Percentiles rank a stretch among this genome's conserved stretches.
These are phyloP conservation scores for Protaetia brevitarsis DNA, from an alignment of 1,140 invertebrate genomes.

Conservation along the genomic window DNA sequence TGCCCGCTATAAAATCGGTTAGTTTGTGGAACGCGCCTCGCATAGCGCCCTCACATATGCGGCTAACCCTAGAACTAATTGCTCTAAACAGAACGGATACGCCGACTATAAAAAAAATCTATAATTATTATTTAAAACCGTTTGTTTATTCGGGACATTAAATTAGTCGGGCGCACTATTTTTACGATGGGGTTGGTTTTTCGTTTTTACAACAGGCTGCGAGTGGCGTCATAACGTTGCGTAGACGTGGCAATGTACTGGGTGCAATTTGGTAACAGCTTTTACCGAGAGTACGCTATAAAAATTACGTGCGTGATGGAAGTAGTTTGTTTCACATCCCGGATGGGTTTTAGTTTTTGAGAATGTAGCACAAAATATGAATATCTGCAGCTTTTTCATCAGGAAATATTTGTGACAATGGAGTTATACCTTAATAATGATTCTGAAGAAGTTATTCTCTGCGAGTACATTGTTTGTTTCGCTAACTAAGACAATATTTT, in stretches of 20 bases:
- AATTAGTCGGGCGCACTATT: slow-evolving; percentile 17
- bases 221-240: not conserved
- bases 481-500: no score
- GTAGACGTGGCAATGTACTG: not conserved
- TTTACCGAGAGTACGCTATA: not conserved
- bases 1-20: slow-evolving; percentile 25
- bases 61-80: slow-evolving; percentile 32
- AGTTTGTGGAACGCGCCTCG: slow-evolving; percentile 20
- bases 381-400: not conserved
- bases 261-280: not conserved
- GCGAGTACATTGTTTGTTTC: no score
- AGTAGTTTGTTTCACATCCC: no score
- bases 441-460: no score
- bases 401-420: not conserved
- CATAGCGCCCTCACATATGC: slow-evolving; percentile 20
- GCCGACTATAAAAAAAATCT: slow-evolving; percentile 25
- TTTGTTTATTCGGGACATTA: slow-evolving; percentile 27
- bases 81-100: slow-evolving; percentile 20
- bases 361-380: not conserved
- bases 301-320: not conserved
- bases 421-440: not conserved
- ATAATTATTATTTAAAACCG: slow-evolving; percentile 29
- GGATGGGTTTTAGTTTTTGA: not conserved
- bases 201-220: not conserved
- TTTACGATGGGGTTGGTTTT: slow-evolving; percentile 6